Evolutionary conservation across 2,797 vertebrate genomes (phyloP).

Genomic region (Phylloscopus collybita): DNA sequence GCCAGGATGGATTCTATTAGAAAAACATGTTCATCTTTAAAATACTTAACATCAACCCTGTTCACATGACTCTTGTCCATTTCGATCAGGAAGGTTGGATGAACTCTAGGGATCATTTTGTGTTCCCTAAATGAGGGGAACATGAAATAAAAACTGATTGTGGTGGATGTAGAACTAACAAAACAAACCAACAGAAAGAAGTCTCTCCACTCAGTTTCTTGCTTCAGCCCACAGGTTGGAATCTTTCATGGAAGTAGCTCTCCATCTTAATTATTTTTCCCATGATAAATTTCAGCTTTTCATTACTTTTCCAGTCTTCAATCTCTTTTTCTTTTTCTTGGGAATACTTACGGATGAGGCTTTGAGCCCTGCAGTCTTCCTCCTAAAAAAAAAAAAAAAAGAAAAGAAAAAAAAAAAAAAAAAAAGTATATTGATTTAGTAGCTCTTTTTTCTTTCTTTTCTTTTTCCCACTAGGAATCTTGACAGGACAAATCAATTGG

Average conservation of each 20-base stretch:
- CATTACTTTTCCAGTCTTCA: background rate
- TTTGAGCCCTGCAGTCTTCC: background rate
- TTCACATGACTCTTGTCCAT: accelerated
- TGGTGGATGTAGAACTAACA: background rate
- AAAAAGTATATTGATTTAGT: background rate
- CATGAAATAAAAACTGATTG: background rate
- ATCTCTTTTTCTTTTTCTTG: background rate
- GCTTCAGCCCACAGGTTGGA: background rate
- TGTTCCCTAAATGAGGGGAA: background rate
- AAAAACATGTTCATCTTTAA: conserved; percentile 20
- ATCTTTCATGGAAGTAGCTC: background rate
- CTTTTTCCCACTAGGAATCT: background rate
- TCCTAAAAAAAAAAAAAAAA: background rate
- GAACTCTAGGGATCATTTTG: background rate
- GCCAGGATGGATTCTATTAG: background rate
- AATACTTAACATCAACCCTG: background rate
- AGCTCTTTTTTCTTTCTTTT: background rate
- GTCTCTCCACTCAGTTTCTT: background rate
- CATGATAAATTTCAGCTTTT: background rate
- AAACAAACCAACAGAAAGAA: background rate
- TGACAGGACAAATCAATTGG: conserved; percentile 8
- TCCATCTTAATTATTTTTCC: background rate
- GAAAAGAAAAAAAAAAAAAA: too few species aligned
- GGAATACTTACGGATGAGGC: background rate
- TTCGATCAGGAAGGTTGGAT: background rate